phyloP scores from a whole-genome alignment of 2,888 invertebrate genomes.

The Acrobasis repandana region DNA sequence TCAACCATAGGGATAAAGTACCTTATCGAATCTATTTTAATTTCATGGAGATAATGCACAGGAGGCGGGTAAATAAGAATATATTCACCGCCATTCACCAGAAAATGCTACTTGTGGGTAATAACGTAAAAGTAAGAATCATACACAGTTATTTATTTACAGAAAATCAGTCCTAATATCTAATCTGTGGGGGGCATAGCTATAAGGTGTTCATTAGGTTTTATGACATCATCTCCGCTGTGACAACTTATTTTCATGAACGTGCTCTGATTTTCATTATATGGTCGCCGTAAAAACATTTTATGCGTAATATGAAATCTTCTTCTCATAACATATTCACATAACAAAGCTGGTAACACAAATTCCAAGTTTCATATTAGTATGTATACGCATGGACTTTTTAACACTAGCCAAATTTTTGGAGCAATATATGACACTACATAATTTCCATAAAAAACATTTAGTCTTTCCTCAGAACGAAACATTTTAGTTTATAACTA shows the following conservation, averaged over 20 bases:
- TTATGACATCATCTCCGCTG: background rate
- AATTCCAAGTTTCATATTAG: background rate
- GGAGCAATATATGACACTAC: background rate
- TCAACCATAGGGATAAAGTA: no score
- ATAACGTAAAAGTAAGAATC: no score
- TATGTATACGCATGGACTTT: background rate
- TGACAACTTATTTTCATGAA: slow-evolving; percentile 1
- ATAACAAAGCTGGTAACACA: background rate
- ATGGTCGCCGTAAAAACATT: slow-evolving; percentile 1
- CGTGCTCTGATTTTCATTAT: background rate
- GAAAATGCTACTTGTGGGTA: no score
- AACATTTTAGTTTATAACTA: no score
- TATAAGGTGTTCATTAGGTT: background rate
- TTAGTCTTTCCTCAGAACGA: no score
- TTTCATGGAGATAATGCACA: no score
- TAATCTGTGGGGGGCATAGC: background rate
- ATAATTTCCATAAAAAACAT: no score
- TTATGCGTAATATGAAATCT: background rate
- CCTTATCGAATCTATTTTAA: no score
- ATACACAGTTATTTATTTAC: no score
- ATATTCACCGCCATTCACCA: no score
- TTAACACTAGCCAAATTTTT: background rate
- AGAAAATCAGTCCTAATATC: background rate
- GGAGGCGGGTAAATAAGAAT: no score
- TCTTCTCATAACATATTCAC: background rate